Evolutionary conservation across 92 coral and sea anemone genomes (phyloP).

Genomic region (Porites evermanni): DNA sequence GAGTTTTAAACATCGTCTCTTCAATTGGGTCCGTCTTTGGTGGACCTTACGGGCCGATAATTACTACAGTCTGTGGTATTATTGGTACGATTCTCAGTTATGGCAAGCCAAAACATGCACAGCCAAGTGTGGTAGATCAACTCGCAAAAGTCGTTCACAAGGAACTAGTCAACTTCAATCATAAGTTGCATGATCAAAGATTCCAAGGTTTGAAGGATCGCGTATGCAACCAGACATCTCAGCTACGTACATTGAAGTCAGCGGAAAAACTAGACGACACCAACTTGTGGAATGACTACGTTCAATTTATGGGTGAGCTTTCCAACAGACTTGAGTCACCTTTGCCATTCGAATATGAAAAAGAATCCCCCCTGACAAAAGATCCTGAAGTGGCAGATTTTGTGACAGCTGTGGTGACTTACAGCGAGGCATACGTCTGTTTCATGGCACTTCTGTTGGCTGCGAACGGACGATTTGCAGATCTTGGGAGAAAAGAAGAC

Average conservation of each 20-base stretch:
- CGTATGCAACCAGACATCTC: slow-evolving; percentile 21
- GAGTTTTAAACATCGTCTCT: slow-evolving; percentile 2
- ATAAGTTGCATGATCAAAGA: slow-evolving; percentile 11
- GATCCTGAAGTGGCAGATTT: not conserved
- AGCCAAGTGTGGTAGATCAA: slow-evolving; percentile 36
- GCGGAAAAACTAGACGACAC: slow-evolving; percentile 25
- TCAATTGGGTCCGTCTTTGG: not conserved
- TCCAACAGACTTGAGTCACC: slow-evolving; percentile 15
- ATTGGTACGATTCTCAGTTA: slow-evolving; percentile 10
- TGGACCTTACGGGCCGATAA: not conserved
- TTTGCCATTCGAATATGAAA: slow-evolving; percentile 7
- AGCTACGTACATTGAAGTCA: slow-evolving; percentile 8
- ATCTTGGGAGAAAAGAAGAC: not conserved
- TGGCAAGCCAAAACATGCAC: slow-evolving; percentile 17
- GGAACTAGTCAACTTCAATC: slow-evolving; percentile 14
- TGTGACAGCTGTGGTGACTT: not conserved
- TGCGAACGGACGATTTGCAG: not conserved
- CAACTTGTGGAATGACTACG: slow-evolving; percentile 27
- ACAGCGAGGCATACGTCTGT: not conserved
- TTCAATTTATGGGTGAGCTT: slow-evolving; percentile 40
- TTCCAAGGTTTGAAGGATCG: slow-evolving; percentile 17
- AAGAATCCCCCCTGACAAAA: not conserved
- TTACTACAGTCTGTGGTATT: not conserved
- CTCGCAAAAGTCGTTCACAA: slow-evolving; percentile 11
- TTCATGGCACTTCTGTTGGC: not conserved